Conservation (phyloP, 2,888 invertebrate species). For the Amblyjoppa fuscipennis region DNA sequence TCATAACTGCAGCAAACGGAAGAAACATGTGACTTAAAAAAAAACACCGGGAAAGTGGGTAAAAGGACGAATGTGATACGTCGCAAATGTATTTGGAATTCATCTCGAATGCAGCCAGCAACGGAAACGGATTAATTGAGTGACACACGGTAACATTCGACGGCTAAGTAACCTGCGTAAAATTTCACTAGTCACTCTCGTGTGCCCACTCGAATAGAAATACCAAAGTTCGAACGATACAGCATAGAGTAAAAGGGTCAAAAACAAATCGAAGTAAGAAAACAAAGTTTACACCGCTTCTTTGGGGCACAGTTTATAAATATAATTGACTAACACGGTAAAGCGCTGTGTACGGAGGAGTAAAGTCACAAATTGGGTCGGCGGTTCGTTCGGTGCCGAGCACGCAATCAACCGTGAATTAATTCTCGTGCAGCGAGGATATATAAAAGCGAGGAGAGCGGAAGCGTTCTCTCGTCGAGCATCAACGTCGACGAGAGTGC, state of each 20-base stretch:
- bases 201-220: not conserved
- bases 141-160: too few relatives aligned
- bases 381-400: slow-evolving; percentile 54
- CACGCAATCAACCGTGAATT: slow-evolving; percentile 63
- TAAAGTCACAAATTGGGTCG: slow-evolving; percentile 60
- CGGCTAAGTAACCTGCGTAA: too few relatives aligned
- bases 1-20: too few relatives aligned
- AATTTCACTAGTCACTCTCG: not conserved
- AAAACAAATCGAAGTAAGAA: not conserved
- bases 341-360: not conserved
- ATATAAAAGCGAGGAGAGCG: slow-evolving; percentile 14
- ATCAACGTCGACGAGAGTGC: slow-evolving; percentile 23
- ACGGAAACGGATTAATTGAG: too few relatives aligned
- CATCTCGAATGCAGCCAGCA: too few relatives aligned
- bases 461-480: not conserved
- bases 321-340: not conserved
- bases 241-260: not conserved
- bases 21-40: too few relatives aligned
- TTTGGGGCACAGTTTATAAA: not conserved
- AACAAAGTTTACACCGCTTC: not conserved
- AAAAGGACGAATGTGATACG: too few relatives aligned
- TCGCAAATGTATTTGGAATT: too few relatives aligned
- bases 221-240: not conserved
- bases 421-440: slow-evolving; percentile 32
- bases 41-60: too few relatives aligned